phyloP scores from a whole-genome alignment of 2,113 vertebrate genomes.

The Emydocephalus ijimae region DNA sequence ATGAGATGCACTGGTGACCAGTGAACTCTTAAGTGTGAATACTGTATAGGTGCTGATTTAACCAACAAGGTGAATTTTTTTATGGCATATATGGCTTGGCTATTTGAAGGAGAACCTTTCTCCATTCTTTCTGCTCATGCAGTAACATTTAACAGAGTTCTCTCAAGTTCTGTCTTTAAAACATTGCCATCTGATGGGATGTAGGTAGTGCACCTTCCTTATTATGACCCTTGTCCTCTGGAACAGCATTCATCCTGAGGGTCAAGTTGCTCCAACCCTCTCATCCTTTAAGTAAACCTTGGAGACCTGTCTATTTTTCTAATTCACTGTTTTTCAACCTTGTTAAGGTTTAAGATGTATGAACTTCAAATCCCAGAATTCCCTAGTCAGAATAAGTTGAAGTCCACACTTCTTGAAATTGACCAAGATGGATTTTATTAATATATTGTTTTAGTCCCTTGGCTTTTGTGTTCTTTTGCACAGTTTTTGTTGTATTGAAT shows the following conservation, averaged over 20 bases:
- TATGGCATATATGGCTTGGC: neutral
- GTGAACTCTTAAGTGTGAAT: neutral
- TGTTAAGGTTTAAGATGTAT: neutral
- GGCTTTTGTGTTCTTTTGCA: neutral
- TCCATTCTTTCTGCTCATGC: neutral
- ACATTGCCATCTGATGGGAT: neutral
- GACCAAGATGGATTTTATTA: neutral
- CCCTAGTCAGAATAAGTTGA: neutral
- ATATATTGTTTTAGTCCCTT: neutral
- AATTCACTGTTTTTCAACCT: neutral
- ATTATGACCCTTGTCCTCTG: neutral
- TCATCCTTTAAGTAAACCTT: neutral
- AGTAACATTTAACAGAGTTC: neutral
- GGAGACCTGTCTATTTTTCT: neutral
- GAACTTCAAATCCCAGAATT: neutral
- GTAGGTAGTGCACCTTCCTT: neutral
- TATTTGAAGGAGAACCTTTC: neutral
- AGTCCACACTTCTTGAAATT: neutral
- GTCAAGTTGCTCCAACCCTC: neutral
- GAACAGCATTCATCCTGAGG: neutral
- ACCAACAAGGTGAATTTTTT: neutral
- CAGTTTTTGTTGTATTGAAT: neutral
- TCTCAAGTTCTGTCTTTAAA: neutral
- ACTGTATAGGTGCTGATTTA: neutral
- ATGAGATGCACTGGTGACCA: neutral